Evolutionary conservation across 2,888 invertebrate genomes (phyloP).

Genomic region (Germaria angustata): DNA sequence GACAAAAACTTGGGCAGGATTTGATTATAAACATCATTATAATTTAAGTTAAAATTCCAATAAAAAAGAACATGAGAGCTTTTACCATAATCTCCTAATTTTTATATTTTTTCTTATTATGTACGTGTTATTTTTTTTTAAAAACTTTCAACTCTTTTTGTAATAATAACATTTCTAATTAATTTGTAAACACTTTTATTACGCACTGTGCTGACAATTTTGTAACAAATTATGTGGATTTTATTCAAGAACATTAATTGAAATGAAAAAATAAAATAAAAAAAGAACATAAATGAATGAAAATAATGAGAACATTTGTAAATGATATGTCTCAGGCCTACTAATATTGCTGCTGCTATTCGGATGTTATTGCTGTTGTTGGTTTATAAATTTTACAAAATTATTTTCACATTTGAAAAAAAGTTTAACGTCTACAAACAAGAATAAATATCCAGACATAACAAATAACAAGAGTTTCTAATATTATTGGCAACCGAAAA

Average conservation of each 20-base stretch:
- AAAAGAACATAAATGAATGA: constrained; percentile 24
- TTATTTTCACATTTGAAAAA: constrained; percentile 57
- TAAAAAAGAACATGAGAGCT: too few relatives aligned
- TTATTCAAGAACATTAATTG: constrained; percentile 27
- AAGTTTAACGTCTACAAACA: constrained; percentile 38
- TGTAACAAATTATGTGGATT: not conserved
- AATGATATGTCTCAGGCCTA: constrained; percentile 62
- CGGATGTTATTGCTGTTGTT: constrained; percentile 2
- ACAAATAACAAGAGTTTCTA: constrained; percentile 57
- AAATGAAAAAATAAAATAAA: constrained; percentile 28
- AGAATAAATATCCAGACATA: constrained; percentile 48
- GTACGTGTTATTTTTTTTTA: too few relatives aligned
- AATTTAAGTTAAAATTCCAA: too few relatives aligned
- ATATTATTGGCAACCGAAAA: constrained; percentile 52
- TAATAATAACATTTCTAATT: too few relatives aligned
- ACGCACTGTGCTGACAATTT: constrained; percentile 29
- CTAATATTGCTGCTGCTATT: constrained; percentile 14
- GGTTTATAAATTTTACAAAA: constrained; percentile 34
- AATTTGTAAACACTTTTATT: not conserved
- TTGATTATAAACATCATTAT: too few relatives aligned
- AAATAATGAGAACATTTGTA: constrained; percentile 67
- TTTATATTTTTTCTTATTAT: too few relatives aligned
- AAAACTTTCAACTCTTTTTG: too few relatives aligned
- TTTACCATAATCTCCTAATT: too few relatives aligned
- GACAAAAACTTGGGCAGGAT: too few relatives aligned